Base-by-base conservation (phyloP, 2,113 vertebrate species). In the Melanostigma gelatinosum region DNA sequence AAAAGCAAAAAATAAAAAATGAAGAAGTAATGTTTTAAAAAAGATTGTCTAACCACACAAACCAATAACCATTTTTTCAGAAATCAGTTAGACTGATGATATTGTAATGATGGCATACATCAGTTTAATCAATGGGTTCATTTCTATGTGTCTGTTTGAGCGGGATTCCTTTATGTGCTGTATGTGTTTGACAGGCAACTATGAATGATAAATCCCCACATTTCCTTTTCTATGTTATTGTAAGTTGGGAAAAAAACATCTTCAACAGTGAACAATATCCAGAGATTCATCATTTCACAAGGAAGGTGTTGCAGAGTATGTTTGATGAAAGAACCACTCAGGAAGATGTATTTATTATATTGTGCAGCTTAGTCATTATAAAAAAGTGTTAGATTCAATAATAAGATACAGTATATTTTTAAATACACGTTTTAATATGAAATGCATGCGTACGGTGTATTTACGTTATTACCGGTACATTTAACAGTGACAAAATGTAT, bases 171-270 rank as follows among this genome's bases (percentile, higher is more conserved):
- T 32, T 11, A 4, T 58, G 12, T 6, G 6, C 10, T 8, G 9
- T 40, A 6, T n/a, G 24, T 24, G 24, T 24, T 24, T 24, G 24
- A 24, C 24, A 24, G 24, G 24, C 24, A 24, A 24, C 24, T 24
- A 24, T 24, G 34, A 82, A 36, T 70, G 12, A 74, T 29, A 42
- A 9, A 34, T 3, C 20, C 34, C 22, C 20, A 15, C 16, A 34
- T 34, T 42, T 55, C 1, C n/a, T 29, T 46, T n/a, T 50, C 6
- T 44, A 34, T 44, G 32, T 11, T n/a, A 67, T 32, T 62, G 29
- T 79, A 42, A 77, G 58, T 55, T 29, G 7, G 29, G 22, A 72
- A 84, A 77, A 20, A 46, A 77, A 77, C 24, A 69, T 38, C 76
- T 58, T 55, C 71, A 58, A 69, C 63, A 61, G 34, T 36, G 24